phyloP scores from a whole-genome alignment of 2,888 invertebrate species.

The Temnothorax ravouxi region DNA sequence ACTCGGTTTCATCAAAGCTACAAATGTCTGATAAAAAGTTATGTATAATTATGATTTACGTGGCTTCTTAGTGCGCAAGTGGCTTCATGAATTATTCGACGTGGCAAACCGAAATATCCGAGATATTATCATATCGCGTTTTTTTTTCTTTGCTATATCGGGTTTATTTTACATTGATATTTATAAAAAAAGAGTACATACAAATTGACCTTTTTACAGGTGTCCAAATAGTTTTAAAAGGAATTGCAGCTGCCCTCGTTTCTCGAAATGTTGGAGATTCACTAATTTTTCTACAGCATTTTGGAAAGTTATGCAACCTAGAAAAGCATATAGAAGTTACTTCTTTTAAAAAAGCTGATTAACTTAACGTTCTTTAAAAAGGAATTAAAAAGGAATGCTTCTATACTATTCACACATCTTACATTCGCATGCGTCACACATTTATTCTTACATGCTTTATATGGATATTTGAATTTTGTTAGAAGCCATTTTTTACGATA shows the following conservation, averaged over 20 bases:
- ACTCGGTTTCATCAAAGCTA: not conserved
- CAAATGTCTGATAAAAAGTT: not conserved
- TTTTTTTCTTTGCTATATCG: not conserved
- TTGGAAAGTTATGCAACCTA: not conserved
- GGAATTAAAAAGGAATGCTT: constrained; percentile 1
- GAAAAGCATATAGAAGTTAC: constrained; percentile 5
- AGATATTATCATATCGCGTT: not conserved
- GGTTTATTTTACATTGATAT: not conserved
- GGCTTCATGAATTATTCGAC: not conserved
- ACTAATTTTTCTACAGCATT: constrained; percentile 20
- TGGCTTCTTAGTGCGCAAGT: not conserved
- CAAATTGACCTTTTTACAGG: constrained; percentile 25
- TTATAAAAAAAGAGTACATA: not conserved
- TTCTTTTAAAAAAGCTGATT: constrained; percentile 9
- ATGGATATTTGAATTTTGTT: not conserved
- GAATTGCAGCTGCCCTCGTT: constrained; percentile 9
- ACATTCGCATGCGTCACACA: not conserved
- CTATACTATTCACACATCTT: not conserved
- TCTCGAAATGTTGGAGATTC: constrained; percentile 22
- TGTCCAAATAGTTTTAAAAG: constrained; percentile 15
- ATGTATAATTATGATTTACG: not conserved
- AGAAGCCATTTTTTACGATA: not conserved
- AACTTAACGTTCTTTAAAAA: constrained; percentile 11
- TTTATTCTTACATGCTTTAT: not conserved
- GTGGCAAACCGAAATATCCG: not conserved